Percentiles rank a stretch among this genome's conserved stretches.
Conservation (phyloP, 2,113 vertebrate genomes). For the Marmota flaviventris region DNA sequence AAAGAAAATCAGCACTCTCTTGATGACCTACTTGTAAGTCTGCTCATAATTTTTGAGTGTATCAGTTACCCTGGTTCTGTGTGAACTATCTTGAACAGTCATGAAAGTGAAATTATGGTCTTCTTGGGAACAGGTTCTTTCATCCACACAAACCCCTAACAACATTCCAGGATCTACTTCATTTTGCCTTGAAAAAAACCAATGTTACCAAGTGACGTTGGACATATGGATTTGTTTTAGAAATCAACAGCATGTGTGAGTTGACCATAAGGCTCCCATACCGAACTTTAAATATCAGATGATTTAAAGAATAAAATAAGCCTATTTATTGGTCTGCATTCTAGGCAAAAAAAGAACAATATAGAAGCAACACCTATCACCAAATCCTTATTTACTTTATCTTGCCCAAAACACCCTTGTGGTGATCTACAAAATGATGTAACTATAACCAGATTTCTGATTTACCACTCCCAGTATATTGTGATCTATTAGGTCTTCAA, state of each 20-base stretch:
- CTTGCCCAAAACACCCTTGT: neutral
- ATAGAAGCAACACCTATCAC: neutral
- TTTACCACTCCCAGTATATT: neutral
- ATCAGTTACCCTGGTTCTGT: neutral
- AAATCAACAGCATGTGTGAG: conserved; percentile 8
- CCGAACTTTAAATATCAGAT: neutral
- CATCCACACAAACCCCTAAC: neutral
- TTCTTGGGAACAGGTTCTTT: conserved; percentile 39
- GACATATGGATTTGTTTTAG: neutral
- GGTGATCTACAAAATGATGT: neutral
- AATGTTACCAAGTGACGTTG: neutral
- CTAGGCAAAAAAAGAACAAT: neutral
- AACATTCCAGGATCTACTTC: conserved; percentile 24
- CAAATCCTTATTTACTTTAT: neutral
- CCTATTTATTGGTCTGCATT: neutral
- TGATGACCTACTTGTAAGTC: neutral
- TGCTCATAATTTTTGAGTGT: neutral
- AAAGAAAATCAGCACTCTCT: neutral
- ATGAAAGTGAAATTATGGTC: conserved; percentile 33
- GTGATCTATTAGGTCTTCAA: neutral
- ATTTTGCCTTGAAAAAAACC: conserved; percentile 49
- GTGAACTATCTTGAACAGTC: neutral
- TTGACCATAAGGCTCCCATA: neutral
- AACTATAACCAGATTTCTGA: neutral
- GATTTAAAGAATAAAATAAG: neutral